A percentile compares a stretch with the other conserved stretches of the same genome.
phyloP scores from a whole-genome alignment of 2,797 vertebrate species.

The Percopsis omiscomaycus region DNA sequence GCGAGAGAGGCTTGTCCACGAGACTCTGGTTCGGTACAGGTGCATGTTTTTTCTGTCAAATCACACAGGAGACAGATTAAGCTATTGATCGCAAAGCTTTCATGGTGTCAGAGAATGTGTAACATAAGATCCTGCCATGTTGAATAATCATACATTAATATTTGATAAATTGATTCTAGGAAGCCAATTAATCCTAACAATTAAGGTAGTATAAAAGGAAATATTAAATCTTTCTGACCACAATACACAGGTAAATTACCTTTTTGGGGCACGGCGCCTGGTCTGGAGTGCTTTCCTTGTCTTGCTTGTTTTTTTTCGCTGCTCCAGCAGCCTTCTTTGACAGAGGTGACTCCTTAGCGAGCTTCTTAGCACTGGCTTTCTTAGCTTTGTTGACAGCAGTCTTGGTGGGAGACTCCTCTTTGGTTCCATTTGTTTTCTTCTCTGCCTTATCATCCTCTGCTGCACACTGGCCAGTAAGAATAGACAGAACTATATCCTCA shows the following conservation, averaged over 20 bases:
- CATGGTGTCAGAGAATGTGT: slow-evolving; percentile 26
- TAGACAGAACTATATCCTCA: slow-evolving; percentile 68
- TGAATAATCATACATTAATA: slow-evolving; percentile 25
- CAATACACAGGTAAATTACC: slow-evolving; percentile 56
- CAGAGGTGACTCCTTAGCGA: slow-evolving; percentile 61
- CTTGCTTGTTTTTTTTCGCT: slow-evolving; percentile 70
- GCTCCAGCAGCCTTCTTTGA: slow-evolving; percentile 23
- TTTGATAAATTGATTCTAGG: not conserved
- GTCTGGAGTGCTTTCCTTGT: slow-evolving; percentile 54
- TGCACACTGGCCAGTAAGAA: slow-evolving; percentile 61
- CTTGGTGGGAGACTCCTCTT: slow-evolving; percentile 74
- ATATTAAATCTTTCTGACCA: not conserved
- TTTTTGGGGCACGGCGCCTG: slow-evolving; percentile 70
- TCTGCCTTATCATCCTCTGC: slow-evolving; percentile 57
- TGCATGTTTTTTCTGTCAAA: slow-evolving; percentile 73
- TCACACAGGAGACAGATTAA: slow-evolving; percentile 46
- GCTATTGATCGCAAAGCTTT: slow-evolving; percentile 53
- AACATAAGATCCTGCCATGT: slow-evolving; percentile 12
- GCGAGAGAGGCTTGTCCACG: slow-evolving; percentile 49
- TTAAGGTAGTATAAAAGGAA: not conserved
- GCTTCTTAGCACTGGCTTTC: slow-evolving; percentile 68
- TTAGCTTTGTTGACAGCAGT: slow-evolving; percentile 65
- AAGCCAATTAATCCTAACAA: slow-evolving; percentile 6
- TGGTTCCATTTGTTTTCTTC: slow-evolving; percentile 74
- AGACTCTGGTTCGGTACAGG: slow-evolving; percentile 59